phyloP scores from a whole-genome alignment of 2,888 invertebrate genomes.

The Plusia festucae region DNA sequence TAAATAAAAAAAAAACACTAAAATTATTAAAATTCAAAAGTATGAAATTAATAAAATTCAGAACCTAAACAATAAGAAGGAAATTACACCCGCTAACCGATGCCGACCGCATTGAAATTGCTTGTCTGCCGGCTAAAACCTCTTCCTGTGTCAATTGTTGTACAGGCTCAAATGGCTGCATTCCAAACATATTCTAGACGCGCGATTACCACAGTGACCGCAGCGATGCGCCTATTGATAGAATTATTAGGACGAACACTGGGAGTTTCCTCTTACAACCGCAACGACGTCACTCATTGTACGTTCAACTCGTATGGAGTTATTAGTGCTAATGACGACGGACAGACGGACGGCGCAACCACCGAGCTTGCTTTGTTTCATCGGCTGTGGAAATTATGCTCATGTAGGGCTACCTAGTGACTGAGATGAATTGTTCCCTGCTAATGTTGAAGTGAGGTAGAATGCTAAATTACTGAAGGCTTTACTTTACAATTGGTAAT shows the following conservation, averaged over 20 bases:
- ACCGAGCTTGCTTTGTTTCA: conserved; percentile 74
- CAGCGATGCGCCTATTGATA: conserved; percentile 83
- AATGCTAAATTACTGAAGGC: background rate
- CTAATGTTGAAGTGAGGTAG: background rate
- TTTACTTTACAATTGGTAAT: background rate
- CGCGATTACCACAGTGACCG: conserved; percentile 80
- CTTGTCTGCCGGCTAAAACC: conserved; percentile 54
- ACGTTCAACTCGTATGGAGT: conserved; percentile 78
- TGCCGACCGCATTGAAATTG: conserved; percentile 57
- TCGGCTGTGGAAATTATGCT: conserved; percentile 41
- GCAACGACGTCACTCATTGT: conserved; percentile 76
- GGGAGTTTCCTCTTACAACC: conserved; percentile 77
- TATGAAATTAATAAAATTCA: conserved; percentile 37
- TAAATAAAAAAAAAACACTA: background rate
- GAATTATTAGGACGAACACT: conserved; percentile 79
- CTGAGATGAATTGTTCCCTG: conserved; percentile 22
- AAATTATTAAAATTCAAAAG: background rate
- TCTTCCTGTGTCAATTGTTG: conserved; percentile 71
- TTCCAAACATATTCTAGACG: conserved; percentile 74
- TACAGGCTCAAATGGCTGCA: conserved; percentile 59
- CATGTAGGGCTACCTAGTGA: conserved; percentile 16
- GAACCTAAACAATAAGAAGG: conserved; percentile 45
- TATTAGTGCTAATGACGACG: conserved; percentile 84
- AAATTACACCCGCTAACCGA: conserved; percentile 49
- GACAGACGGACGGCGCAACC: conserved; percentile 68